Conservation (phyloP, 2,888 invertebrate species). For the Creontiades dilutus region DNA sequence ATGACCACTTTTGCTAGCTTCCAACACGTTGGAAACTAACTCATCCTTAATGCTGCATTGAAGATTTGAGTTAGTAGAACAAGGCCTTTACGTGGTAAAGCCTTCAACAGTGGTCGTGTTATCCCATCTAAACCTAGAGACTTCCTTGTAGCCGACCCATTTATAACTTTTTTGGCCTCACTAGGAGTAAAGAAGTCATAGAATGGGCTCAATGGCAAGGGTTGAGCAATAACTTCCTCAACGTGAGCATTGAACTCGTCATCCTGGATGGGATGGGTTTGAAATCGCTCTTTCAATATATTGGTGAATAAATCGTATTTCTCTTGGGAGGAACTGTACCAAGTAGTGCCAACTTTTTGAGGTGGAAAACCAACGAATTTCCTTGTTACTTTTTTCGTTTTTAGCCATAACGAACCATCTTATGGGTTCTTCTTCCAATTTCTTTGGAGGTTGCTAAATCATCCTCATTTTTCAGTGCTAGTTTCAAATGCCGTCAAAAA, state of each 20-base stretch:
- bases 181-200: background rate
- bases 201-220: background rate
- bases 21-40: background rate
- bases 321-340: background rate
- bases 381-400: conserved; percentile 15
- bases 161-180: background rate
- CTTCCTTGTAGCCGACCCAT: background rate
- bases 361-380: background rate
- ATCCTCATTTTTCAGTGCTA: no score
- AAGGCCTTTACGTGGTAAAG: background rate
- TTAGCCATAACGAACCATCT: no score
- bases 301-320: background rate
- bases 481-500: no score
- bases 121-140: conserved; percentile 38
- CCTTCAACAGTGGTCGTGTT: background rate
- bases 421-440: no score
- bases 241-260: background rate
- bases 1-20: conserved; percentile 38
- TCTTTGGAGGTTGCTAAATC: no score
- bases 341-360: background rate
- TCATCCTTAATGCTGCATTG: background rate
- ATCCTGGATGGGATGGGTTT: background rate
- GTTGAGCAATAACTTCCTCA: background rate
- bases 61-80: background rate
- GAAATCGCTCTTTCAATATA: background rate